Base-by-base conservation (phyloP, 2,888 invertebrate species). In the Spodoptera littoralis region DNA sequence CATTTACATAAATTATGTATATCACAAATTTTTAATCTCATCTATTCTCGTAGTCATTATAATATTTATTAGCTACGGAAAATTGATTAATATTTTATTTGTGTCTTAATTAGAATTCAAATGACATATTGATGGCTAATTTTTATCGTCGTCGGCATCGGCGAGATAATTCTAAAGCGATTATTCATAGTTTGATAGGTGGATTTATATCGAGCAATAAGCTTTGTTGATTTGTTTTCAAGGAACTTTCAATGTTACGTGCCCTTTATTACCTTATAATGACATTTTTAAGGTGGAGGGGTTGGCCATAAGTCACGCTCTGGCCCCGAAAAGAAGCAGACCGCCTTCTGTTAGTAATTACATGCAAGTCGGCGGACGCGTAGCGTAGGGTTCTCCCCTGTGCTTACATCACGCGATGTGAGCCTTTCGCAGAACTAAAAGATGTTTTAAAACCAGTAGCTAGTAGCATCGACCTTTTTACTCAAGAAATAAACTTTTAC, bases 301-400 rank as follows among this genome's bases (percentile, higher is more conserved):
- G 85, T 84, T 75, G 80, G 78, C 76, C 75, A 79, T 86, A 87
- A 92, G 89, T 90, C 91, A 91, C 90, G 90, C 86, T 77, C 69
- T 83, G 83, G 79, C 86, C 88, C 89, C 88, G 80, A 89, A 92
- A 93, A 90, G 89, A 83, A 90, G 84, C 84, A 77, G 91, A 92
- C 88, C 92, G 91, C 87, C 88, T 90, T 87, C 84, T 71, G 83
- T 84, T 82, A 72, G 87, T 88, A 93, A 93, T 93, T 93, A 93
- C 91, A 90, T 88, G 90, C 89, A 90, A 91, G 89, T 82, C 85
- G 88, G 84, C 78, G 81, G 80, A 76, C 73, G 81, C 77, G 66
- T 80, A 84, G 87, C 77, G 65, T 80, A 84, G 87, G 87, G 84
- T 84, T 85, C 85, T 85, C 88, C 88, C 88, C 82, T 64, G 67